Base-by-base conservation (phyloP, 1,140 invertebrate species). In the Mactra quadrangularis region DNA sequence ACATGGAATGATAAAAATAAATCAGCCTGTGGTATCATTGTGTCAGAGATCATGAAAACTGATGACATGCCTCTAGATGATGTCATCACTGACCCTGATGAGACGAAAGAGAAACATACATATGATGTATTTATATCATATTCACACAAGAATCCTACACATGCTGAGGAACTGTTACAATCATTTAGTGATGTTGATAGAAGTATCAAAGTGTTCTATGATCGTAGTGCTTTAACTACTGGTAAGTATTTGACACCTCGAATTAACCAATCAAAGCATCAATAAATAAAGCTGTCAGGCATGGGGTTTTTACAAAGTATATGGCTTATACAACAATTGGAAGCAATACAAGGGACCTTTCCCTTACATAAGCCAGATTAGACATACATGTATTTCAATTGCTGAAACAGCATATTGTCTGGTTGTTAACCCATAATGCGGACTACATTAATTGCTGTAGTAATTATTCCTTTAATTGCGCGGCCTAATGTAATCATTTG, bases 101-200 rank as follows among this genome's bases (percentile, higher is more conserved):
- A n/a, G 33, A 17, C 70, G 19, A 22, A 52, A 38, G 64, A 71
- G 27, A 35, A 57, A 53, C 72, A 47, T 53, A 31, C 74, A 0
- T 92, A 91, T 82, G 91, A 92, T 83, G 85, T 92, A 11, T 92
- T 92, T 75, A 90, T 92, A 11, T 92, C 91, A 0, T 92, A 92
- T 64, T 89, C 88, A 13, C 91, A 92, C 72, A 87, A 86, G 59
- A 86, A 89, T 35, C 68, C 86, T 0, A 50, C 70, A 9, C 59
- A 86, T 74, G 90, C 90, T 13, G 78, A 88, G 41, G 35, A 66
- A 11, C 59, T 92, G 11, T 64, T 90, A 7, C n/a, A 85, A 0
- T 55, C 55, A 13, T 81, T 92, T 22, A 66, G 81, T 45, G 53
- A 79, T 27, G 64, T 82, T 11, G 78, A 88, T 77, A 79, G 88